Evolutionary conservation across 2,888 invertebrate genomes (phyloP).

Genomic region (Heliconius ismenius): DNA sequence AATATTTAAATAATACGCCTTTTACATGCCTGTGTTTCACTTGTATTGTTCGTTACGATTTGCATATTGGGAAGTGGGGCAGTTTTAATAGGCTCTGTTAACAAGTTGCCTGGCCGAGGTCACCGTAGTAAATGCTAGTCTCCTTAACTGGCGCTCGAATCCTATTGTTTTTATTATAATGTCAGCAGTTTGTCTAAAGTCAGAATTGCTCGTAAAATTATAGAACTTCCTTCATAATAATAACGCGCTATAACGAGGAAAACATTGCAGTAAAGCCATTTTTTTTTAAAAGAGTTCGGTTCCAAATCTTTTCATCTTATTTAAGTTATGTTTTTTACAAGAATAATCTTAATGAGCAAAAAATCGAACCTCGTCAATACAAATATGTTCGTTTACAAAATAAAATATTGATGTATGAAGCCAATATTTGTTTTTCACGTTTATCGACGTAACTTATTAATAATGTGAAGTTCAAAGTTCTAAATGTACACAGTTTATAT

Average conservation of each 20-base stretch:
- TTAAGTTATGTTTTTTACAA: conserved; percentile 10
- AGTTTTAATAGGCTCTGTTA: conserved; percentile 63
- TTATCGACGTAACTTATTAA: conserved; percentile 16
- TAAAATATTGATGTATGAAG: conserved; percentile 12
- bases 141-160: conserved; percentile 38
- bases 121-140: conserved; percentile 40
- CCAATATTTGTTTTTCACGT: conserved; percentile 20
- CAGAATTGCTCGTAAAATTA: conserved; percentile 40
- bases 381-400: conserved; percentile 1
- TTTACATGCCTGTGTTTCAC: conserved; percentile 61
- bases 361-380: conserved; percentile 7
- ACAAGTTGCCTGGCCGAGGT: conserved; percentile 54
- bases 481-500: conserved; percentile 22
- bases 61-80: conserved; percentile 77
- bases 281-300: neutral
- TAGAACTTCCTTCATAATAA: conserved; percentile 41
- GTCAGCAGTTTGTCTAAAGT: conserved; percentile 37
- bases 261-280: neutral
- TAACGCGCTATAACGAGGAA: conserved; percentile 2
- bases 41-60: conserved; percentile 72
- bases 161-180: conserved; percentile 43
- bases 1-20: conserved; percentile 40
- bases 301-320: neutral
- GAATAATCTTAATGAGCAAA: conserved; percentile 20
- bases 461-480: conserved; percentile 36